phyloP scores from a whole-genome alignment of 2,113 vertebrate species.

The Notarius lentiginosus region DNA sequence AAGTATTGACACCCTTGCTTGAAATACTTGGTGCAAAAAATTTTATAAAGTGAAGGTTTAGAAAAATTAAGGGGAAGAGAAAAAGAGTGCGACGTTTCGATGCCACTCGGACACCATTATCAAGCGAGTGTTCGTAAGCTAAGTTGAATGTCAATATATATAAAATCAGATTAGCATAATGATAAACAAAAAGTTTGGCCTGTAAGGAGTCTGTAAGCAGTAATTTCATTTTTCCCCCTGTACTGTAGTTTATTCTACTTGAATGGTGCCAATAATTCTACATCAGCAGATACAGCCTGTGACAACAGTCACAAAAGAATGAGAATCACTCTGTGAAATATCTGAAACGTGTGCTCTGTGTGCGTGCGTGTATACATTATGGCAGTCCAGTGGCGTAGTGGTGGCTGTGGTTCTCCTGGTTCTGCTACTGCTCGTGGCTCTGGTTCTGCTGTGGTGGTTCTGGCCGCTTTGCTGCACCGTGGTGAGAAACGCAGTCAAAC shows the following conservation, averaged over 20 bases:
- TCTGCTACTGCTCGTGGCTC: conserved; percentile 78
- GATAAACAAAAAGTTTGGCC: no score
- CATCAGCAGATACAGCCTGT: neutral
- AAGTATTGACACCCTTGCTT: neutral
- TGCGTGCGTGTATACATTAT: conserved; percentile 6
- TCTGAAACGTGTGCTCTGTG: neutral
- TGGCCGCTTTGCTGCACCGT: conserved; percentile 98
- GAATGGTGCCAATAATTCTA: neutral
- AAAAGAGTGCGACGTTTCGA: no score
- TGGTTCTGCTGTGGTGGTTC: conserved; percentile 92
- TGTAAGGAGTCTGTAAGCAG: no score
- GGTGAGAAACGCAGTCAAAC: conserved; percentile 68
- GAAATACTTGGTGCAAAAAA: neutral
- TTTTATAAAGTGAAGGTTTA: no score
- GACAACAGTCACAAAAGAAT: neutral
- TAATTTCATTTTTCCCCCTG: neutral
- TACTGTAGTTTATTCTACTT: neutral
- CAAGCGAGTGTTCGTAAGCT: no score
- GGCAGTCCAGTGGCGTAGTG: conserved; percentile 79
- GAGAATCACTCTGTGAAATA: neutral
- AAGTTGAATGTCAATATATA: no score
- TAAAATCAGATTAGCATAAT: no score
- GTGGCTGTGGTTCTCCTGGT: conserved; percentile 82
- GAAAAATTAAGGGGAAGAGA: no score
- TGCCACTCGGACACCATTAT: no score